phyloP scores from a whole-genome alignment of 2,888 invertebrate species.

The Encarsia formosa region DNA sequence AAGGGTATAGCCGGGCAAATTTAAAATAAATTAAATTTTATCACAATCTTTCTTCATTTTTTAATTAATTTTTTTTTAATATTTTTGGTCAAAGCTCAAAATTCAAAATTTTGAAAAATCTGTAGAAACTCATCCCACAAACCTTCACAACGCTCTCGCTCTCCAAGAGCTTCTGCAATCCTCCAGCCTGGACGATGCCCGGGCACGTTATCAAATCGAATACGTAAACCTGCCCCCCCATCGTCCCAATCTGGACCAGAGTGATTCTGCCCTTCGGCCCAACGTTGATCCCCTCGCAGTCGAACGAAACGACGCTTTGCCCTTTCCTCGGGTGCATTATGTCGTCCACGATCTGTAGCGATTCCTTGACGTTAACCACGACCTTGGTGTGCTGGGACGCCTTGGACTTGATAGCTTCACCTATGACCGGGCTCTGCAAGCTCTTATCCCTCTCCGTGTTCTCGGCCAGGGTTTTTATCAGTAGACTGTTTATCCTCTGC shows the following conservation, averaged over 20 bases:
- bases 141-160: constrained; percentile 78
- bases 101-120: too few species aligned
- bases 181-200: constrained; percentile 71
- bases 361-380: constrained; percentile 74
- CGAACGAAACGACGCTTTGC: constrained; percentile 69
- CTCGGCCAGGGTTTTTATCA: constrained; percentile 84
- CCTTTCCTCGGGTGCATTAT: constrained; percentile 58
- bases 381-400: constrained; percentile 78
- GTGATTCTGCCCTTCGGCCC: constrained; percentile 86
- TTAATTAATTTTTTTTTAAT: too few species aligned
- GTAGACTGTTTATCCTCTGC: constrained; percentile 81
- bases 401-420: constrained; percentile 77
- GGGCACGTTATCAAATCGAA: constrained; percentile 86
- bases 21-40: too few species aligned
- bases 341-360: constrained; percentile 70
- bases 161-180: constrained; percentile 76
- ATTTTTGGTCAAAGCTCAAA: too few species aligned
- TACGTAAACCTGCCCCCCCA: constrained; percentile 77
- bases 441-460: constrained; percentile 66
- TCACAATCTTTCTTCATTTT: too few species aligned
- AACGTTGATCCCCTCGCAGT: constrained; percentile 90
- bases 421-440: constrained; percentile 47
- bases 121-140: constrained; percentile 30
- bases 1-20: too few species aligned
- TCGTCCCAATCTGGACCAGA: constrained; percentile 78